phyloP scores from a whole-genome alignment of 2,888 invertebrate species.

The Notodonta ziczac region DNA sequence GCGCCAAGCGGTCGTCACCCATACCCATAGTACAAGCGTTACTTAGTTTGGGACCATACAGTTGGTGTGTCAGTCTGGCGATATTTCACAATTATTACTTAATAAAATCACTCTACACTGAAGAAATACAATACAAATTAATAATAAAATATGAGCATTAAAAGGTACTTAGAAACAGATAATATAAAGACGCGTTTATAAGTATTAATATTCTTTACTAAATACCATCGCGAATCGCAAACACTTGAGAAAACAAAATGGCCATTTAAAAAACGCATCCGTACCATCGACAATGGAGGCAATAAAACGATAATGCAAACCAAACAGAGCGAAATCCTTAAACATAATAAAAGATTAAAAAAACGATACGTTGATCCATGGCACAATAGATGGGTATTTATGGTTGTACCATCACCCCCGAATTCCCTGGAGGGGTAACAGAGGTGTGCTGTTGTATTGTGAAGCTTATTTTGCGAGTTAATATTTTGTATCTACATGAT shows the following conservation, averaged over 20 bases:
- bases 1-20: no score
- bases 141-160: no score
- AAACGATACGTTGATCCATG: conserved; percentile 8
- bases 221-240: neutral
- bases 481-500: neutral
- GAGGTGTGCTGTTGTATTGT: neutral
- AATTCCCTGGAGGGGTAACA: neutral
- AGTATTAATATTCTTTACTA: conserved; percentile 1
- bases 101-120: no score
- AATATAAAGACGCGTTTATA: no score
- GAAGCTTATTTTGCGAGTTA: neutral
- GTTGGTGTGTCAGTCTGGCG: no score
- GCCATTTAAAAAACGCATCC: conserved; percentile 3
- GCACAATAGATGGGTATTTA: conserved; percentile 5
- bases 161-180: no score
- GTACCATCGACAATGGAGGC: conserved; percentile 8
- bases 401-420: neutral
- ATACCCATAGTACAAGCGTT: no score
- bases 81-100: no score
- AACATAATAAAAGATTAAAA: conserved; percentile 10
- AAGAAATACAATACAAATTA: no score
- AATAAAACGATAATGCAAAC: conserved; percentile 10
- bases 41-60: no score
- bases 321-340: conserved; percentile 8
- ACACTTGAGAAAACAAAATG: conserved; percentile 14